Conservation (phyloP, 1,140 invertebrate genomes). For the Drosophila azteca region DNA sequence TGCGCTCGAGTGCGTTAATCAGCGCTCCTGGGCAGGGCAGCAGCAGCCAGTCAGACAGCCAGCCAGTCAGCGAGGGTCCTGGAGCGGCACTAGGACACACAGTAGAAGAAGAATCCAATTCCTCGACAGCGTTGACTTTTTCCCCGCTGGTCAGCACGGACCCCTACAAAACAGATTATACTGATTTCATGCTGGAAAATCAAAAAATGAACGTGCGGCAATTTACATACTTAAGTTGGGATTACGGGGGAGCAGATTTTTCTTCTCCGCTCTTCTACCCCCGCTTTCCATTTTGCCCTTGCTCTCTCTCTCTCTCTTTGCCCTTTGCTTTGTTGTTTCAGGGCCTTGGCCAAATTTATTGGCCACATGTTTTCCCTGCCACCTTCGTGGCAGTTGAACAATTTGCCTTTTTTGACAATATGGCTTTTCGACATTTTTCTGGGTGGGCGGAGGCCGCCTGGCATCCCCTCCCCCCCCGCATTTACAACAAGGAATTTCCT, state of each 20-base stretch:
- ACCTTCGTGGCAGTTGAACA: constrained; percentile 76
- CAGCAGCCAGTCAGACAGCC: background rate
- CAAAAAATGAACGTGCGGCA: constrained; percentile 81
- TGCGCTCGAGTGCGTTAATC: constrained; percentile 81
- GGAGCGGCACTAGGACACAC: constrained; percentile 12
- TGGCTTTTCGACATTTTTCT: constrained; percentile 57
- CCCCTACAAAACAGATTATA: constrained; percentile 72
- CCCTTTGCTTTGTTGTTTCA: constrained; percentile 13
- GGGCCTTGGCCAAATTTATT: constrained; percentile 61
- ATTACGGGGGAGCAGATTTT: constrained; percentile 31
- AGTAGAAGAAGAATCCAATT: constrained; percentile 12
- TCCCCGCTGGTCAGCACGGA: constrained; percentile 37
- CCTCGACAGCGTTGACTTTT: constrained; percentile 65
- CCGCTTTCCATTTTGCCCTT: constrained; percentile 6
- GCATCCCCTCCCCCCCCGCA: too few species aligned
- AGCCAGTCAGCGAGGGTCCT: constrained; percentile 3
- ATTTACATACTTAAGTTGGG: constrained; percentile 80
- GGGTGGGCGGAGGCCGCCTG: constrained; percentile 26
- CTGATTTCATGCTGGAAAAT: constrained; percentile 80
- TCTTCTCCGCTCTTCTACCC: background rate
- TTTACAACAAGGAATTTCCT: constrained; percentile 75
- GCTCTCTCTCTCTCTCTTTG: constrained; percentile 2
- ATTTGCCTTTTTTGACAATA: constrained; percentile 70
- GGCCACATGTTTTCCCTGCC: constrained; percentile 74
- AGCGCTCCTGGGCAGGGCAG: constrained; percentile 65